phyloP scores from a whole-genome alignment of 2,797 vertebrate genomes.

The Sebastes hubbsi region DNA sequence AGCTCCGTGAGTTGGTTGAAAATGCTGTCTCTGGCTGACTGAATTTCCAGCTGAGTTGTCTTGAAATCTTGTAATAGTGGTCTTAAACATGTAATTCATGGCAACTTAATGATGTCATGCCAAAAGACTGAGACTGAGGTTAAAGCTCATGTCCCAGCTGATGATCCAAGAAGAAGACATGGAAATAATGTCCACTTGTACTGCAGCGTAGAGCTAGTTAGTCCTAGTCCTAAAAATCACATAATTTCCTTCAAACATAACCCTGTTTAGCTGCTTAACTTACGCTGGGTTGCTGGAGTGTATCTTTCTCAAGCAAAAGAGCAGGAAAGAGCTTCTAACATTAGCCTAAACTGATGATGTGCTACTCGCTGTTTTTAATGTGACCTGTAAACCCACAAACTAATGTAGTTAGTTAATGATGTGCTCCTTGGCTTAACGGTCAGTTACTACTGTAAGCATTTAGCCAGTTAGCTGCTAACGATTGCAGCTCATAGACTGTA shows the following conservation, averaged over 20 bases:
- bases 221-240: background rate
- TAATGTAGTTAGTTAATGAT: no score
- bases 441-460: no score
- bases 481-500: no score
- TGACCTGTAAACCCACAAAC: background rate
- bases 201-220: background rate
- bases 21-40: background rate
- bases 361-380: background rate
- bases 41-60: background rate
- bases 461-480: no score
- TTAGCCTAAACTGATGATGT: background rate
- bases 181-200: background rate
- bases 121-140: background rate
- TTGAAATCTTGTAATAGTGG: background rate
- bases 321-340: background rate
- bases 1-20: background rate
- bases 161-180: background rate
- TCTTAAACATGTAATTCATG: background rate
- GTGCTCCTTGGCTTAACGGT: no score
- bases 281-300: background rate
- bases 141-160: background rate
- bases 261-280: background rate
- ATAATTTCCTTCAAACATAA: background rate
- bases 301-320: background rate
- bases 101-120: background rate